Evolutionary conservation across 2,797 vertebrate genomes (phyloP), one percentile per base, ranked within the genome.

Genomic region (Okamejei kenojei): DNA sequence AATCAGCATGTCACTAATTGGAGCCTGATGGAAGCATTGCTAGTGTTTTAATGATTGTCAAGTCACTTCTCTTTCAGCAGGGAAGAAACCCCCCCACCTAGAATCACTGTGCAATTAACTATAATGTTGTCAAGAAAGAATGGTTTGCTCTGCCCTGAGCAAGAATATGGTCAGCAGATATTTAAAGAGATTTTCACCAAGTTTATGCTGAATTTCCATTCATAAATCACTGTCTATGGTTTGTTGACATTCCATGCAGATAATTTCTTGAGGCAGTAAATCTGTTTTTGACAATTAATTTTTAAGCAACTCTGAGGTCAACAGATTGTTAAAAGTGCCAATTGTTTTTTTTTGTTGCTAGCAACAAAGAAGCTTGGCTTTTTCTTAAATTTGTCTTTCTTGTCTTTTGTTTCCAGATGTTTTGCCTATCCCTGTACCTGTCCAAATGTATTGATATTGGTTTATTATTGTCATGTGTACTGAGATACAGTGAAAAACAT

Each of bases 321-420:
- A 96, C 95, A 96, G 96, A 96, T 96, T 96, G 96, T 96, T 96
- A 95, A 96, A 96, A 97, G 3, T 96, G 95, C 96, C 96, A 96
- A 96, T 45, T 96, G 95, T 96, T 96, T 95, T 96, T 96, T 95
- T 73, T 94, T 96, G 96, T 95, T 96, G 96, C 95, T 95, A 96
- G 95, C 96, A 95, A 96, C 96, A 96, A 96, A 96, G 96, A 96
- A 96, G 96, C 95, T 95, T 96, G 96, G 96, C 58, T n/a, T 93
- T 73, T 86, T 93, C 96, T 97, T 96, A 96, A 95, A 95, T 96
- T 96, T 96, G 96, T 96, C 96, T 95, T 97, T 96, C 96, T n/a
- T 0, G 54, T 32, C 29, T 88, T 88, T 61, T 86, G 29, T 4
- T 63, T 81, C 58, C 58, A 61, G 32, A 11, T 10, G 21, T 35